Evolutionary conservation across 1,140 invertebrate genomes (phyloP).

Genomic region (Hermatobates lingyangjiaoensis): DNA sequence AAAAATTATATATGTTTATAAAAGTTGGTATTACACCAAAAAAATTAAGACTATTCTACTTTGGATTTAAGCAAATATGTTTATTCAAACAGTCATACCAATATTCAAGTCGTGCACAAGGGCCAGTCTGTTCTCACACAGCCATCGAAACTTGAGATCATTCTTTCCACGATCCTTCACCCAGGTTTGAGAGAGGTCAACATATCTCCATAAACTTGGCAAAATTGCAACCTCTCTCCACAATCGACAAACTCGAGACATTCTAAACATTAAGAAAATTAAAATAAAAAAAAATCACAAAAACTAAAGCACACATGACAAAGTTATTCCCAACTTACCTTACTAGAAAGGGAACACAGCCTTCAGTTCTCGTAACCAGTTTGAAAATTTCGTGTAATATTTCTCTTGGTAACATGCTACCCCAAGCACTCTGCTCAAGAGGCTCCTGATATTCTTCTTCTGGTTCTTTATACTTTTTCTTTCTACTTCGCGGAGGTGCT

Average conservation of each 20-base stretch:
- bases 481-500: slow-evolving; percentile 16
- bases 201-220: slow-evolving; percentile 49
- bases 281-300: not conserved
- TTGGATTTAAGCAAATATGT: too few relatives aligned
- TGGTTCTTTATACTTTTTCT: slow-evolving; percentile 17
- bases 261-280: slow-evolving; percentile 24
- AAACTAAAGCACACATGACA: slow-evolving; percentile 11
- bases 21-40: too few relatives aligned
- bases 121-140: slow-evolving; percentile 49
- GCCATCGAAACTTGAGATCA: slow-evolving; percentile 49
- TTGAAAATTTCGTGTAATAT: slow-evolving; percentile 50
- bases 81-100: slow-evolving; percentile 35
- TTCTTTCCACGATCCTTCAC: slow-evolving; percentile 47
- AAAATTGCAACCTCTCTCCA: slow-evolving; percentile 48
- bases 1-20: too few relatives aligned
- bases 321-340: slow-evolving; percentile 28
- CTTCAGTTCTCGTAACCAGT: slow-evolving; percentile 38
- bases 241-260: slow-evolving; percentile 49
- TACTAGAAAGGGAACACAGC: slow-evolving; percentile 47
- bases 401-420: slow-evolving; percentile 34
- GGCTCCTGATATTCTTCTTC: slow-evolving; percentile 22
- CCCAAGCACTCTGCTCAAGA: slow-evolving; percentile 35
- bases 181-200: slow-evolving; percentile 48
- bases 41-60: too few relatives aligned
- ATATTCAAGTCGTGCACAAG: slow-evolving; percentile 53